A percentile compares a stretch with the other conserved stretches of the same genome.
Conservation (phyloP, 1,140 invertebrate genomes). For the Aethina tumida region DNA sequence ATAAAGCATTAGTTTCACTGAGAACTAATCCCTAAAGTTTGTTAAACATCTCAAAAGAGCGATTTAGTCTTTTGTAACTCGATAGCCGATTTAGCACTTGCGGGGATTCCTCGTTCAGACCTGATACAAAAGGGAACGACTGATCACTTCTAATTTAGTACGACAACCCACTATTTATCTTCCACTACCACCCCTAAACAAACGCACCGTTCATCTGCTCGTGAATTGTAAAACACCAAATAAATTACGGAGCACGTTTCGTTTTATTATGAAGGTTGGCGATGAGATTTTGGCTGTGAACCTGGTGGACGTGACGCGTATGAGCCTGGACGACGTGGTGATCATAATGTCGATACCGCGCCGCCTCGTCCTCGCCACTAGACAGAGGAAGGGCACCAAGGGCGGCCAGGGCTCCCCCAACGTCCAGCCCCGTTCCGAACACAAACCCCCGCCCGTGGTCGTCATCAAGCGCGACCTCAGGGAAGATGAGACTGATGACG, state of each 20-base stretch:
- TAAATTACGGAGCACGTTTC: background rate
- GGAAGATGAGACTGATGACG: slow-evolving; percentile 67
- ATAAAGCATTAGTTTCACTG: too few relatives aligned
- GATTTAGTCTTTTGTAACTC: slow-evolving; percentile 11
- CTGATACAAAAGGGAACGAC: too few relatives aligned
- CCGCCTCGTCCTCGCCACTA: slow-evolving; percentile 83
- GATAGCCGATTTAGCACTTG: slow-evolving; percentile 7
- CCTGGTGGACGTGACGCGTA: slow-evolving; percentile 91
- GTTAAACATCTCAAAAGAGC: slow-evolving; percentile 4
- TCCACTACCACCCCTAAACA: too few relatives aligned
- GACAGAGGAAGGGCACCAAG: slow-evolving; percentile 59
- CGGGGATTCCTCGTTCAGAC: slow-evolving; percentile 7
- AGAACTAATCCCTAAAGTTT: slow-evolving; percentile 5
- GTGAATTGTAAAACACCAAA: too few relatives aligned
- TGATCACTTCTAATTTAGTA: too few relatives aligned
- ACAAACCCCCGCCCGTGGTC: slow-evolving; percentile 84
- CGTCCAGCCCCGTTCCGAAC: slow-evolving; percentile 58
- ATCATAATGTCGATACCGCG: slow-evolving; percentile 99
- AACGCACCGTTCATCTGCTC: too few relatives aligned
- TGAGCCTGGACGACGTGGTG: slow-evolving; percentile 97
- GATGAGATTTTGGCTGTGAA: slow-evolving; percentile 98
- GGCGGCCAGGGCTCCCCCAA: slow-evolving; percentile 56
- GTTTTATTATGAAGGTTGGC: slow-evolving; percentile 67
- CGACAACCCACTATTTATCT: too few relatives aligned
- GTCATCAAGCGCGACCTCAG: slow-evolving; percentile 85